A percentile compares a stretch with the other conserved stretches of the same genome.
These are phyloP conservation scores for Cydia fagiglandana DNA, from an alignment of 1,140 invertebrate genomes.

Conservation along the genomic window DNA sequence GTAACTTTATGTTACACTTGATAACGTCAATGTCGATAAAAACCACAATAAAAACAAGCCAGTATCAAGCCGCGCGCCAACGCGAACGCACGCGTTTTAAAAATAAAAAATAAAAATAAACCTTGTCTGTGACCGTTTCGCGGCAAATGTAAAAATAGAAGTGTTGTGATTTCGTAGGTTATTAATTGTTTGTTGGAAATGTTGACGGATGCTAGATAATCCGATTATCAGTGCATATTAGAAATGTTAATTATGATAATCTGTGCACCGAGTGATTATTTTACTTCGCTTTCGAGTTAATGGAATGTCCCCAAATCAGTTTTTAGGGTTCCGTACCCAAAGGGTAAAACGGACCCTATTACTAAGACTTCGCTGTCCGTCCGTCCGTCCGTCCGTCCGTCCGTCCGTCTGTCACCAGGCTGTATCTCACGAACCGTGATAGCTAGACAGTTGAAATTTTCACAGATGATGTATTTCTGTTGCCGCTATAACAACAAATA, in stretches of 20 bases:
- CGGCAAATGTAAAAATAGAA: slow-evolving; percentile 13
- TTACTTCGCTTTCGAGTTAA: background rate
- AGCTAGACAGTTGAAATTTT: no score
- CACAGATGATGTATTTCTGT: no score
- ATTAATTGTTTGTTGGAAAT: background rate
- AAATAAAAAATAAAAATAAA: slow-evolving; percentile 29
- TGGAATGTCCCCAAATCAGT: background rate
- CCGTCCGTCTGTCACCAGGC: no score
- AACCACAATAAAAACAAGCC: slow-evolving; percentile 24
- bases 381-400: no score
- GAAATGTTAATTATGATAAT: background rate
- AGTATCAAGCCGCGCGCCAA: background rate
- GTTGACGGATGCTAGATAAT: background rate
- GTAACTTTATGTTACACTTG: background rate
- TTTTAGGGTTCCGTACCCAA: no score
- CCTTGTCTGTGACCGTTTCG: background rate
- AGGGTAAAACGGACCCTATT: no score
- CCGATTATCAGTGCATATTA: background rate
- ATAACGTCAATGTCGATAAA: slow-evolving; percentile 13
- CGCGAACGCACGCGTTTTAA: slow-evolving; percentile 13
- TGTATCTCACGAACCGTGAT: no score
- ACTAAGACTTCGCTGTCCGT: no score
- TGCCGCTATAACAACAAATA: no score
- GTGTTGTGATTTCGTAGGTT: background rate
- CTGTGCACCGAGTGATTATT: background rate